Evolutionary conservation across 2,113 vertebrate species (phyloP), one percentile per base, ranked within the genome.

Genomic region (Podiceps cristatus): DNA sequence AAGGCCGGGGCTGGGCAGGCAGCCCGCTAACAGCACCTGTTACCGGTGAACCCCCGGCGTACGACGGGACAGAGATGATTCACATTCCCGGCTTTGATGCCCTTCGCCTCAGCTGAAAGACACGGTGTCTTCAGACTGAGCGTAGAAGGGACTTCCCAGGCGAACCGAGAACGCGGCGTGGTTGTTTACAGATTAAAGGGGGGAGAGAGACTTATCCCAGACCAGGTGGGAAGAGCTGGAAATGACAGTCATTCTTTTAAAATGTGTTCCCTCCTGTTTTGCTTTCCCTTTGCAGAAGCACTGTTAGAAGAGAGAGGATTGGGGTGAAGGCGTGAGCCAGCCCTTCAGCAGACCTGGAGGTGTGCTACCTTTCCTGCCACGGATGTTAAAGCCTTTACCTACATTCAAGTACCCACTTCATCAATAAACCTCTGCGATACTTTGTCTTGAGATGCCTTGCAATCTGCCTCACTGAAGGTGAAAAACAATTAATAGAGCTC

Each of bases 61-160:
- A 40, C 9, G 50, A 89, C 86, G 91, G 96, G 47, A 59, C 92
- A 68, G 85, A 86, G 96, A 96, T 98, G 95, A 86, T 97, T 96
- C 78, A 69, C 80, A 98, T 98, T 98, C 98, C 98, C 91, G 88
- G 86, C 97, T 98, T 97, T 97, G 97, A 98, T 97, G 97, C 83
- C 81, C 94, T 44, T 87, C 28, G n/a, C 81, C 92, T 59, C 24
- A 53, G 89, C 87, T 97, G 94, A 96, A 94, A 96, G 94, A 96
- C 83, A 75, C 8, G 50, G 49, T 11, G 42, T 14, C 83, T 55
- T 28, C 60, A 33, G 76, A 31, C 33, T 6, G 0, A 17, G 52
- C 5, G 52, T 7, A 20, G 45, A 66, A 55, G 64, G 53, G 59
- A 18, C 13, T 35, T 16, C 1, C 59, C n/a, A n/a, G 63, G 23